Percentiles rank a stretch among this genome's conserved stretches.
These are phyloP conservation scores for Labeo rohita DNA, from an alignment of 2,113 vertebrate genomes.

Conservation along the genomic window DNA sequence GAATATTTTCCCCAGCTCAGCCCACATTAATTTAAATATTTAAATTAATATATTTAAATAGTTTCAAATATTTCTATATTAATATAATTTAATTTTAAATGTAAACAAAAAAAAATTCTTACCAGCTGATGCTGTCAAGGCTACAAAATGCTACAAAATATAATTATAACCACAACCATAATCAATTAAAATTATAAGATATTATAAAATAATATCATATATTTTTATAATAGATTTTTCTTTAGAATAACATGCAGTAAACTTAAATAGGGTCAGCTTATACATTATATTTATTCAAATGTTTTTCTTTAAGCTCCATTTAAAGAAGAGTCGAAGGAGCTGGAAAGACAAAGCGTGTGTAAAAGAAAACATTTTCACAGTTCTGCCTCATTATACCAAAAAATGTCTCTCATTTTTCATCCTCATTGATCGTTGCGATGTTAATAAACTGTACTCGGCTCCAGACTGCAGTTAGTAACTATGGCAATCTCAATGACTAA, in stretches of 20 bases:
- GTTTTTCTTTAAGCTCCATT: not conserved
- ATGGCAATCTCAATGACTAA: constrained; percentile 46
- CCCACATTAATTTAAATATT: too few species aligned
- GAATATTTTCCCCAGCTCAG: too few species aligned
- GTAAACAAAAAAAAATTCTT: too few species aligned
- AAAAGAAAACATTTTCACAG: constrained; percentile 12
- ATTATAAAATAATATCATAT: not conserved
- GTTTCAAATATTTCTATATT: too few species aligned
- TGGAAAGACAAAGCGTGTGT: not conserved
- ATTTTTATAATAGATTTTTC: not conserved
- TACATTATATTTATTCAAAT: not conserved
- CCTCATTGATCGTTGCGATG: constrained; percentile 31
- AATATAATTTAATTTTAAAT: too few species aligned
- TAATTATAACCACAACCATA: not conserved
- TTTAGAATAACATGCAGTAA: not conserved
- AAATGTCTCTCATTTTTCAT: not conserved
- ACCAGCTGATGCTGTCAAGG: not conserved
- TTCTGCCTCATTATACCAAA: constrained; percentile 15
- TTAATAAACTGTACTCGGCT: constrained; percentile 44
- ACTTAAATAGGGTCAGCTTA: not conserved
- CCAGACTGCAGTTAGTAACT: constrained; percentile 31
- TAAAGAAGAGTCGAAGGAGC: not conserved
- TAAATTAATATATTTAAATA: too few species aligned
- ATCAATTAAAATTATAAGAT: not conserved
- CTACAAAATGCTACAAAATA: not conserved